Base-by-base conservation (phyloP, 2,888 invertebrate species). In the Lingula anatina region DNA sequence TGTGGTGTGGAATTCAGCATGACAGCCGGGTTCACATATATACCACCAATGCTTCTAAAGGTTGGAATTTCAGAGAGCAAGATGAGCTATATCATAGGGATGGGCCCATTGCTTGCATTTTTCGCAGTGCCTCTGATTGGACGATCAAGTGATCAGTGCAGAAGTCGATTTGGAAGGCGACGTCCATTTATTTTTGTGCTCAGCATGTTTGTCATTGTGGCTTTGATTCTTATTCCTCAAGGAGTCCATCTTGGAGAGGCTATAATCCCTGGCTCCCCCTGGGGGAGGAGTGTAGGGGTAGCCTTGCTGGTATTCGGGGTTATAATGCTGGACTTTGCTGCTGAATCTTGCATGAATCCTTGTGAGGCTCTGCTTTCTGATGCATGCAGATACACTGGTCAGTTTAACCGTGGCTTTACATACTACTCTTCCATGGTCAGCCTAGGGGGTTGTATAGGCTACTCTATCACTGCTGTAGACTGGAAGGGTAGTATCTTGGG, bases 371-470 rank as follows among this genome's bases (percentile, higher is more conserved):
- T 93, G 78, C 82, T 96, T 0, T 83, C 95, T 24, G 96, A 96
- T 72, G 89, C 94, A 45, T 90, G 91, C 49, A 79, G 89, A 60
- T 88, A 62, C n/a, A 68, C 91, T 76, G 90, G 90, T 80, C 94
- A 95, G 73, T 93, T 95, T 68, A 92, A 93, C 0, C 85, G 85
- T 66, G 94, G 94, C 0, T 81, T 96, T 21, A 94, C 92, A 63
- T 90, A 94, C 2, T 96, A 96, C 72, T 95, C 95, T 0, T 84
- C 95, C 59, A 94, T 95, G 93, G 93, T 95, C 7, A 95, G 95
- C 3, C 79, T 93, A 0, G 96, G 96, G 0, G 95, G 96, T 2
- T 90, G 90, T 68, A 85, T 95, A 80, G 95, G 96, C 0, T 96
- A 96, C 73, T 87, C 89, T 2, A 64, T 77, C 26, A 74, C 75